Evolutionary conservation across 2,888 invertebrate species (phyloP).

Genomic region (Lycaena phlaeas): DNA sequence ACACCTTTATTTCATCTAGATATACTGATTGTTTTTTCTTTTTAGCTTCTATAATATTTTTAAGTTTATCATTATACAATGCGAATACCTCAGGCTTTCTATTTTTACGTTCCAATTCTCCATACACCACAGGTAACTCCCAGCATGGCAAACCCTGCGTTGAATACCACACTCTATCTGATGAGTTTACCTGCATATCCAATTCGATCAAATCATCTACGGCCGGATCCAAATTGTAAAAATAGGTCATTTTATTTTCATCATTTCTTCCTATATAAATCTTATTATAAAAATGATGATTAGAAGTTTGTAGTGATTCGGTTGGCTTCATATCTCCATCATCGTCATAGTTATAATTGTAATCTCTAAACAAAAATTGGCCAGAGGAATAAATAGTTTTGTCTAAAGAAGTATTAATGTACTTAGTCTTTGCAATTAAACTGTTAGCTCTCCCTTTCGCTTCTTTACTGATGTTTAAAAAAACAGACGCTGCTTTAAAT

Average conservation of each 20-base stretch:
- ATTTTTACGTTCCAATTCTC: constrained; percentile 28
- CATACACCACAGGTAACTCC: constrained; percentile 49
- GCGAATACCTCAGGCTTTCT: constrained; percentile 34
- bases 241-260: constrained; percentile 22
- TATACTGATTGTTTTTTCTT: no score
- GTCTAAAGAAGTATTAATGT: no score
- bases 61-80: constrained; percentile 31
- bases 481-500: no score
- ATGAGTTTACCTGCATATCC: constrained; percentile 13
- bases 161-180: constrained; percentile 40
- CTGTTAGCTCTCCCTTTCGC: no score
- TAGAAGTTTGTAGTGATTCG: background rate
- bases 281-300: background rate
- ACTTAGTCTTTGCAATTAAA: constrained; percentile 11
- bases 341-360: constrained; percentile 14
- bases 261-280: constrained; percentile 5
- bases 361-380: constrained; percentile 14
- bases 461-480: no score
- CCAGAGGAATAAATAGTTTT: no score
- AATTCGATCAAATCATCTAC: constrained; percentile 19
- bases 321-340: background rate
- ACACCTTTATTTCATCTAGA: background rate
- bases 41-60: constrained; percentile 33
- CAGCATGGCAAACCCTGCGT: constrained; percentile 51
- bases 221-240: constrained; percentile 45